Percentiles rank a stretch among this genome's conserved stretches.
Conservation (phyloP, 1,140 invertebrate species). For the Coptotermes formosanus region DNA sequence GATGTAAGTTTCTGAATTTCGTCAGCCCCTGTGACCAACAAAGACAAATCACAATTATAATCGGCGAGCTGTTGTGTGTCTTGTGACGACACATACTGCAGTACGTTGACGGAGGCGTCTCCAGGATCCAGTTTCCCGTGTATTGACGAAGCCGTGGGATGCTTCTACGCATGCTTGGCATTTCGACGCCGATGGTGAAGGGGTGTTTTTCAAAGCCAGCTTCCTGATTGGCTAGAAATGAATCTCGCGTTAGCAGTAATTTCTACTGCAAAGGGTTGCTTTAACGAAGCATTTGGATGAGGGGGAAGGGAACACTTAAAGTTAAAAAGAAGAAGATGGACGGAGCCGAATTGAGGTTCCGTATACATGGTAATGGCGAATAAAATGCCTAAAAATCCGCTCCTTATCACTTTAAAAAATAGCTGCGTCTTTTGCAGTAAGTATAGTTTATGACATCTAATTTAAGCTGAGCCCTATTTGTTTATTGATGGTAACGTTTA, state of each 20-base stretch:
- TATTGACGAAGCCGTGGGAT: not conserved
- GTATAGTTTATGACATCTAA: not conserved
- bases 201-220: not conserved
- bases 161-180: not conserved
- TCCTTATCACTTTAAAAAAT: not conserved
- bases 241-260: slow-evolving; percentile 11
- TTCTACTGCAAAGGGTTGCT: not conserved
- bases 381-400: not conserved
- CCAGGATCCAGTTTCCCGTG: not conserved
- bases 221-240: slow-evolving; percentile 10
- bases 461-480: not conserved
- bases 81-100: not conserved
- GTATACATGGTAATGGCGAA: slow-evolving; percentile 8
- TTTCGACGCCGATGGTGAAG: not conserved
- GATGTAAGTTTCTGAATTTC: not conserved
- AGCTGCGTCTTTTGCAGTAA: not conserved
- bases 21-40: not conserved
- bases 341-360: not conserved
- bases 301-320: not conserved
- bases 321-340: slow-evolving; percentile 4
- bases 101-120: not conserved
- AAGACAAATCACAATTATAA: not conserved
- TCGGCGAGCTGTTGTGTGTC: not conserved
- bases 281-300: not conserved
- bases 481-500: no score